Conservation (phyloP, 1,140 invertebrate species). For the Macrostomum lignano region DNA sequence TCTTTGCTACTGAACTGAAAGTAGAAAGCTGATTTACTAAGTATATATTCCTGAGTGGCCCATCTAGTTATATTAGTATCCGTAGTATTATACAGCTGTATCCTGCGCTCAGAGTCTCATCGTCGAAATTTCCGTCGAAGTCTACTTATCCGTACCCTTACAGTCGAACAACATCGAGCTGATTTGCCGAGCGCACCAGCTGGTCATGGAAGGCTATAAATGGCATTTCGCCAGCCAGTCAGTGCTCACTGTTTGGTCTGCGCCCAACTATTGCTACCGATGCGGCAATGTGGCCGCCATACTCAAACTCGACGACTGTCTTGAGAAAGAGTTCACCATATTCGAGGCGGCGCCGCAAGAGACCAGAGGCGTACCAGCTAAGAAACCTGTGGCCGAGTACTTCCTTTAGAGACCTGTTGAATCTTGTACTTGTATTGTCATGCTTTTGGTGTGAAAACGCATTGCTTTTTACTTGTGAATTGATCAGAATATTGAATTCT, state of each 20-base stretch:
- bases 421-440: neutral
- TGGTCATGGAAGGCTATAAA: constrained; percentile 99
- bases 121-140: too few species aligned
- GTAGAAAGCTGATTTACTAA: too few species aligned
- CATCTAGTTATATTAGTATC: too few species aligned
- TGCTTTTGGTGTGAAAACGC: too few species aligned
- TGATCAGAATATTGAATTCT: too few species aligned
- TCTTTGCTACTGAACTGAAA: too few species aligned
- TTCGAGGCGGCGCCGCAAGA: constrained; percentile 3
- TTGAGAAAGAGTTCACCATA: constrained; percentile 4
- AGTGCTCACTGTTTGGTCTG: constrained; percentile 95
- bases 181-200: constrained; percentile 91
- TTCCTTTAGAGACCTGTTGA: neutral
- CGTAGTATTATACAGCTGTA: too few species aligned
- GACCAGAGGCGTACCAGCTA: neutral
- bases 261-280: constrained; percentile 96
- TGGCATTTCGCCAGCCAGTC: constrained; percentile 98
- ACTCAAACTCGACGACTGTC: constrained; percentile 60
- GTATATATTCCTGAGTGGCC: too few species aligned
- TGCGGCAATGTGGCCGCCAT: constrained; percentile 98
- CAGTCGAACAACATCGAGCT: constrained; percentile 83
- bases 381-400: constrained; percentile 4
- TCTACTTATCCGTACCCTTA: constrained; percentile 82
- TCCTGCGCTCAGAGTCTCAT: too few species aligned
- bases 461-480: too few species aligned